A percentile compares a stretch with the other conserved stretches of the same genome.
Evolutionary conservation across 2,797 vertebrate genomes (phyloP).

Genomic region (Martes flavigula): DNA sequence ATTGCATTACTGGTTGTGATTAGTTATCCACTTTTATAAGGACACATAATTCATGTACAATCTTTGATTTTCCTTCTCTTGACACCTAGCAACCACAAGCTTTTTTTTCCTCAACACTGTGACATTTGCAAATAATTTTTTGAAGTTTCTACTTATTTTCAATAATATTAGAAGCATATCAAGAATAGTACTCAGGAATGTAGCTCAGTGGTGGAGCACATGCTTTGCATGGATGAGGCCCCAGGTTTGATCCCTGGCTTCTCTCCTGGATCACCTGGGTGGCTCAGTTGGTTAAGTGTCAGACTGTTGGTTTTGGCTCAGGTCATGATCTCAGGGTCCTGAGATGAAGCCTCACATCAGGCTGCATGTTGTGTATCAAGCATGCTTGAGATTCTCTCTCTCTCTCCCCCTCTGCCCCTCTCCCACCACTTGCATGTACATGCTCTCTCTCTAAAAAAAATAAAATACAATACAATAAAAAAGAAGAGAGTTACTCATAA

Average conservation of each 20-base stretch:
- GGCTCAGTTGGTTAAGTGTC: not conserved
- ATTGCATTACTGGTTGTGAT: not conserved
- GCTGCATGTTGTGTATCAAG: not conserved
- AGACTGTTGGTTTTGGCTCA: not conserved
- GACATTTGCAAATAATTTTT: not conserved
- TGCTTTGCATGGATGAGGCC: not conserved
- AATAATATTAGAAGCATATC: not conserved
- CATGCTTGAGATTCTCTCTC: not conserved
- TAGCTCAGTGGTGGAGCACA: not conserved
- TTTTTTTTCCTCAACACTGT: not conserved
- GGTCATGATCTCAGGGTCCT: not conserved
- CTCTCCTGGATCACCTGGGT: not conserved
- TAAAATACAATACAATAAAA: not conserved
- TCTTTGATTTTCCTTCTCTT: not conserved
- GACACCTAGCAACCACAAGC: not conserved
- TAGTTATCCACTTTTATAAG: not conserved
- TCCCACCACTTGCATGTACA: not conserved
- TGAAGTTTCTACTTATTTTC: not conserved
- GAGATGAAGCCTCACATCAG: not conserved
- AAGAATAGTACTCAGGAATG: not conserved
- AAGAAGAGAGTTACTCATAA: not conserved
- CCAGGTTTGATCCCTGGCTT: not conserved
- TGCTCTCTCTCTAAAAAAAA: not conserved
- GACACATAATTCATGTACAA: not conserved
- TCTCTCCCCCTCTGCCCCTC: not conserved